Evolutionary conservation across 2,113 vertebrate species (phyloP), one percentile per base, ranked within the genome.

Genomic region (Heloderma charlesbogerti): DNA sequence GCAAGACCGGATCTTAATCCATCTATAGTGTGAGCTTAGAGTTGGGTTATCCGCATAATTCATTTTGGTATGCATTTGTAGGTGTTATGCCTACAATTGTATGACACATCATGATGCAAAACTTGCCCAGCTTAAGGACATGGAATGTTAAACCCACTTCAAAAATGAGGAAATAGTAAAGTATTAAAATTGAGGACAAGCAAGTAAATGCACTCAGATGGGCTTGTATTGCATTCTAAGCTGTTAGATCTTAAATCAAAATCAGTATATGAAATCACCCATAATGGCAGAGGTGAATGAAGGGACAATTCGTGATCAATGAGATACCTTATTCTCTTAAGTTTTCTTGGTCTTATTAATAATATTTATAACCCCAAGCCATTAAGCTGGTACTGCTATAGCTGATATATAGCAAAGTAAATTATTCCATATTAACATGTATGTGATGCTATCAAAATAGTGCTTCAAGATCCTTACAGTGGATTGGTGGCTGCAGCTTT

Each of bases 301-400:
- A 96, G 95, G 97, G 97, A 97, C 97, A 96, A 84, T 90, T 97
- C 83, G 90, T 96, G 96, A 98, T 98, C 94, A 95, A 94, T 96
- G 95, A 92, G 74, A 95, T 97, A 97, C 97, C 91, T 51, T 94
- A 93, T 94, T 97, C 84, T 92, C 83, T 94, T 95, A 87, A 95
- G 93, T 96, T 95, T 95, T 93, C 84, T 95, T 96, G 93, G 90
- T 94, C 96, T 94, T 96, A 94, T 94, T 96, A 95, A 94, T 96
- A 92, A 96, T 96, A 97, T 98, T 98, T 98, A 98, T 98, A 96
- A 95, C 96, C 92, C 84, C 81, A 88, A 96, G 91, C 92, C 93
- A 93, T 97, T 98, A 97, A 97, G 96, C 94, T 89, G 91, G 75
- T 93, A 93, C 94, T 87, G 54, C 92, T 88, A 87, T 91, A 88